Evolutionary conservation across 2,113 vertebrate genomes (phyloP), one percentile per base, ranked within the genome.

Genomic region (Stigmatopora argus): DNA sequence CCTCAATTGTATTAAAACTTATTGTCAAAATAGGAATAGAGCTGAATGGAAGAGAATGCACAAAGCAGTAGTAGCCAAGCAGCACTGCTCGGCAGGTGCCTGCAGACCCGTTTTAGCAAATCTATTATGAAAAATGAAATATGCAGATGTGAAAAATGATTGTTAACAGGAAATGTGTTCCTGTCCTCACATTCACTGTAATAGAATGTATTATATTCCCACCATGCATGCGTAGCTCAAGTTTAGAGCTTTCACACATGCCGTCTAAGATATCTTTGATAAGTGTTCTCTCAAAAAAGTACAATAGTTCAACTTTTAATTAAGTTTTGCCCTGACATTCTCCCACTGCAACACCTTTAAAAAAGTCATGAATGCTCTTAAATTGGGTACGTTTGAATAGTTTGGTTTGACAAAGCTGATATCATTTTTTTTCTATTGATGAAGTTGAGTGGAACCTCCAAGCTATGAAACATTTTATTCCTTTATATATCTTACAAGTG

Each of bases 81-180:
- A 74, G 73, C 67, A 77, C 81, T 81, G 73, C 82, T 88, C 83
- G 85, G 82, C 80, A 83, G 80, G 75, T 85, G 82, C 83, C 83
- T 79, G 74, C 56, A 73, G 80, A 77, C 84, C 82, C 82, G 79
- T 84, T 83, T 84, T 66, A 83, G 78, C 72, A 81, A 71, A 78
- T 79, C 78, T 78, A 80, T 87, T 85, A 86, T 85, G 74, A 84
- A 86, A 84, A 88, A 75, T 81, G 69, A 84, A 88, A 76, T 84
- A 82, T 85, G 81, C 79, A 83, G 78, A 88, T 83, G 19, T 77
- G 81, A 83, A 75, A 86, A 82, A 76, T 70, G 67, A 79, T 67
- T 73, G 75, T 78, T 82, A 65, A 76, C 77, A 79, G 78, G 74
- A 84, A 80, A 80, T 73, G 65, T 78, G 64, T 66, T 68, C 65